These are phyloP conservation scores for Pelagia noctiluca DNA, from an alignment of 30 jellyfish, hydroid and myxozoan species.

Conservation along the genomic window DNA sequence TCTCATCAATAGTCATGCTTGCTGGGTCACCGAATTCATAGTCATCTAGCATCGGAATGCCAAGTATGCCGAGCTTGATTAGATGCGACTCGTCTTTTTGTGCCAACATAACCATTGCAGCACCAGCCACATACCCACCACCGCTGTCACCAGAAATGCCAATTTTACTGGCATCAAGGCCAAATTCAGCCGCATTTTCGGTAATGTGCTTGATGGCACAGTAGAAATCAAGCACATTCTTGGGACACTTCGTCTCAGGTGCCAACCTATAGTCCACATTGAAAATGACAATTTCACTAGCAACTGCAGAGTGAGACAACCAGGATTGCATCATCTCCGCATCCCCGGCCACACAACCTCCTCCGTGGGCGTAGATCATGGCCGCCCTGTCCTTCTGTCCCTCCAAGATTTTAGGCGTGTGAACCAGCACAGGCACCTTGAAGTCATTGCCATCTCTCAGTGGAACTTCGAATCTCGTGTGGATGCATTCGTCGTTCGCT, in stretches of 20 bases:
- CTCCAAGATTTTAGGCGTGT: constrained; percentile 34
- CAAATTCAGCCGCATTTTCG: constrained; percentile 44
- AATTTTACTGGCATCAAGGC: constrained; percentile 46
- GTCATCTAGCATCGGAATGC: constrained; percentile 48
- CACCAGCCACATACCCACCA: constrained; percentile 54
- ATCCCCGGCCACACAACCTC: constrained; percentile 41
- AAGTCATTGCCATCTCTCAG: constrained; percentile 52
- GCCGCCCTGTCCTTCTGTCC: constrained; percentile 44
- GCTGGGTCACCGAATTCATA: constrained; percentile 40
- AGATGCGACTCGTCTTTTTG: constrained; percentile 43
- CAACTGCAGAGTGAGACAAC: constrained; percentile 16
- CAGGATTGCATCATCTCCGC: constrained; percentile 42
- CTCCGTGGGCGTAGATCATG: constrained; percentile 56
- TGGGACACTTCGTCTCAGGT: constrained; percentile 68
- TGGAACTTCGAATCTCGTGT: constrained; percentile 47
- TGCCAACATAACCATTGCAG: constrained; percentile 58
- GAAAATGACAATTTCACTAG: constrained; percentile 20
- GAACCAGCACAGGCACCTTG: constrained; percentile 38
- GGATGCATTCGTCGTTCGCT: constrained; percentile 18
- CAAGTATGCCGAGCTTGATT: constrained; percentile 33
- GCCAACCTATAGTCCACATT: constrained; percentile 65
- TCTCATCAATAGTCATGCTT: constrained; percentile 58
- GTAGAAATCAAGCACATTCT: constrained; percentile 55
- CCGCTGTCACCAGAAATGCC: constrained; percentile 67
- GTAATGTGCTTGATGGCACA: constrained; percentile 39